These are phyloP conservation scores for Channa argus DNA, from an alignment of 2,113 vertebrate species.

Conservation along the genomic window DNA sequence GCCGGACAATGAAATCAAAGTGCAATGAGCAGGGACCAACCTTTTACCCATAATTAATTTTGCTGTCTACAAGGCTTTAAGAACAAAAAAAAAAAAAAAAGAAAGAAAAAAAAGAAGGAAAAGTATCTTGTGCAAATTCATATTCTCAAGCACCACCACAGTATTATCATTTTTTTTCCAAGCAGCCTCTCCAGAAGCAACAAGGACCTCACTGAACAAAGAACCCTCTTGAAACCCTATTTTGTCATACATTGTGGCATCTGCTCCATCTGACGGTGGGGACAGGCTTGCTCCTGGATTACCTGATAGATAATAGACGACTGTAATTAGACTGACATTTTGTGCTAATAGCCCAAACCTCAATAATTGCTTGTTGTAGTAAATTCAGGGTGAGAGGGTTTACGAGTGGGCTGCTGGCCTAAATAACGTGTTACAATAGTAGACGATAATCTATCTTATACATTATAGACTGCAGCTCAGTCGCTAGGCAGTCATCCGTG, in stretches of 20 bases:
- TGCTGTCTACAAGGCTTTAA: conserved; percentile 24
- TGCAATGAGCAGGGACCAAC: conserved; percentile 27
- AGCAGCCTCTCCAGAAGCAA: conserved; percentile 38
- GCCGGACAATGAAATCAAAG: conserved; percentile 29
- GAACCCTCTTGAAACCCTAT: conserved; percentile 47
- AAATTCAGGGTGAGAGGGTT: conserved; percentile 60
- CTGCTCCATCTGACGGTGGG: conserved; percentile 21
- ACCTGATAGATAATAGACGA: conserved; percentile 63
- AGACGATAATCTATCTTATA: too few relatives aligned
- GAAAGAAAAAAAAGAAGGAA: not conserved
- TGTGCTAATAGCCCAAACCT: conserved; percentile 61
- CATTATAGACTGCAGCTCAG: too few relatives aligned
- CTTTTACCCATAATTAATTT: conserved; percentile 48
- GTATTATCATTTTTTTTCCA: conserved; percentile 16
- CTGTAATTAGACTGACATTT: conserved; percentile 81
- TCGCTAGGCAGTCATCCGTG: too few relatives aligned
- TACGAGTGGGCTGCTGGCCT: conserved; percentile 29
- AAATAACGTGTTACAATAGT: conserved; percentile 6
- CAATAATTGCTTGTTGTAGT: conserved; percentile 64
- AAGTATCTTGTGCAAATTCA: conserved; percentile 18
- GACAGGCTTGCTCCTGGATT: conserved; percentile 45
- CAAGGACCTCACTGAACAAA: conserved; percentile 23
- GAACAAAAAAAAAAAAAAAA: conserved; percentile 1
- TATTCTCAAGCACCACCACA: conserved; percentile 11
- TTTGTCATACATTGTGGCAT: conserved; percentile 8